phyloP scores from a whole-genome alignment of 2,888 invertebrate genomes.

The Isoperla grammatica region DNA sequence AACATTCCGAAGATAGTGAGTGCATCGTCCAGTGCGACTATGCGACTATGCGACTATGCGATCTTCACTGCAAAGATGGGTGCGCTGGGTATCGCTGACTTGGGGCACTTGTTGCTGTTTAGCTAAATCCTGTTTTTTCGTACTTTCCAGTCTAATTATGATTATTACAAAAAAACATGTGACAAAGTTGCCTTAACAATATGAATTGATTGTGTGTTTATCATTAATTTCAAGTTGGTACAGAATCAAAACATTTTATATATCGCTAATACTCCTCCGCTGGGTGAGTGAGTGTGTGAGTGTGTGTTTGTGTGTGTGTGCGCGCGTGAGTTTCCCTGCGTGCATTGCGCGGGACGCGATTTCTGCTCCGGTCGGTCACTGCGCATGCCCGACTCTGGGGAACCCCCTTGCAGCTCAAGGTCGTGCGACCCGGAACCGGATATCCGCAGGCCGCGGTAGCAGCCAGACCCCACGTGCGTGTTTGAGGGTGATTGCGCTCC shows the following conservation, averaged over 20 bases:
- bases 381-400: no score
- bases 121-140: constrained; percentile 29
- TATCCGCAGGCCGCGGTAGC: no score
- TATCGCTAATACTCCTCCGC: constrained; percentile 28
- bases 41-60: background rate
- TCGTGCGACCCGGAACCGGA: no score
- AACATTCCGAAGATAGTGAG: constrained; percentile 18
- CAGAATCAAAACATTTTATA: constrained; percentile 32
- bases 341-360: constrained; percentile 21
- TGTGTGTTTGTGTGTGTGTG: no score
- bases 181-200: constrained; percentile 33
- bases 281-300: constrained; percentile 18
- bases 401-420: no score
- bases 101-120: constrained; percentile 29
- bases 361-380: background rate
- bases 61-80: constrained; percentile 9
- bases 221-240: constrained; percentile 30
- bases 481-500: no score
- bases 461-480: no score
- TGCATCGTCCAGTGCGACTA: no score
- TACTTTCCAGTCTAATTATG: constrained; percentile 30
- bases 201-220: constrained; percentile 32
- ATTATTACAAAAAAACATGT: constrained; percentile 26
- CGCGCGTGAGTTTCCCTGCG: constrained; percentile 17
- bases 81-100: constrained; percentile 11